phyloP scores from a whole-genome alignment of 1,140 invertebrate genomes.

The Caenorhabditis latens region DNA sequence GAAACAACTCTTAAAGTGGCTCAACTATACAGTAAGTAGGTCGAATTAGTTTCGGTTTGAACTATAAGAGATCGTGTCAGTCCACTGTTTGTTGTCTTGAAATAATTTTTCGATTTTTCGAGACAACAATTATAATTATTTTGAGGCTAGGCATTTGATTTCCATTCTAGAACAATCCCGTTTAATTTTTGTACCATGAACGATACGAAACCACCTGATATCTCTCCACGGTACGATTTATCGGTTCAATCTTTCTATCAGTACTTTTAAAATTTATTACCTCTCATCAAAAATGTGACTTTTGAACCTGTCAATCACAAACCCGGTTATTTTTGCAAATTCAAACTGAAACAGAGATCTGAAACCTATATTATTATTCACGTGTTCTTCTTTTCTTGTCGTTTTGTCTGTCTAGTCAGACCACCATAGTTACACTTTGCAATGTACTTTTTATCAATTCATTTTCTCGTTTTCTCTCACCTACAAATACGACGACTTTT shows the following conservation, averaged over 20 bases:
- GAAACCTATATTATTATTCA: background rate
- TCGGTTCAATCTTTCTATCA: background rate
- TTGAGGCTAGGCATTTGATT: too few species aligned
- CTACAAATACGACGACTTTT: background rate
- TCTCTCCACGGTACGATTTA: too few species aligned
- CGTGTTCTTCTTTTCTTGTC: slow-evolving; percentile 11
- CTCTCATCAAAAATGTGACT: background rate
- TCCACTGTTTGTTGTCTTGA: too few species aligned
- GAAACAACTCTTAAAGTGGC: background rate
- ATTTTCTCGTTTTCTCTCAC: background rate
- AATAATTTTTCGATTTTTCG: too few species aligned
- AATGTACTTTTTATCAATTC: slow-evolving; percentile 3
- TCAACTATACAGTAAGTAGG: background rate
- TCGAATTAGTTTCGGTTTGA: background rate
- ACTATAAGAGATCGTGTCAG: too few species aligned
- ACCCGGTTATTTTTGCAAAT: background rate
- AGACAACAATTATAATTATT: too few species aligned
- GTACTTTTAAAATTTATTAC: slow-evolving; percentile 8
- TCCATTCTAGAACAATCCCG: background rate
- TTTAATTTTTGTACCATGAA: too few species aligned
- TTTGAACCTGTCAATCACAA: background rate
- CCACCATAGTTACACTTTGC: background rate
- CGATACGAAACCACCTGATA: too few species aligned
- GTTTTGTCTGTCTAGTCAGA: slow-evolving; percentile 2
- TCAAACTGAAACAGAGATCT: background rate